phyloP scores from a whole-genome alignment of 2,888 invertebrate species.

The Parochlus steinenii region DNA sequence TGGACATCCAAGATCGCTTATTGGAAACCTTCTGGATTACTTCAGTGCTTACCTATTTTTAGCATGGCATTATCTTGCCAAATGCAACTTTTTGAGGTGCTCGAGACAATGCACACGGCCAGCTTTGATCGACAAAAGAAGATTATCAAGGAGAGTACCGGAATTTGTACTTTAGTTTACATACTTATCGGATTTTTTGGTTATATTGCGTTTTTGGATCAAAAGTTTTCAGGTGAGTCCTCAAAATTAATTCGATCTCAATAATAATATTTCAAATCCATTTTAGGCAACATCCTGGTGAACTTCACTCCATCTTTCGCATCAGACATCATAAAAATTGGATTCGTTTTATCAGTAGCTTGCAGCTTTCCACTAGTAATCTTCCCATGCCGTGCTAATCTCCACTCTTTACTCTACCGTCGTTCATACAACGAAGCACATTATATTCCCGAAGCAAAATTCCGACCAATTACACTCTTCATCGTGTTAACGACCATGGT shows the following conservation, averaged over 20 bases:
- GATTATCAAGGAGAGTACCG: slow-evolving; percentile 75
- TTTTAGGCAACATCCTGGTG: slow-evolving; percentile 75
- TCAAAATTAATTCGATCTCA: no score
- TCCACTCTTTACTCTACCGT: slow-evolving; percentile 77
- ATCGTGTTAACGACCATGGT: slow-evolving; percentile 62
- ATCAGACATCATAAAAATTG: slow-evolving; percentile 82
- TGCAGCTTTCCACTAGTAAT: slow-evolving; percentile 94
- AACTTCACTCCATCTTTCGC: slow-evolving; percentile 66
- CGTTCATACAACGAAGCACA: slow-evolving; percentile 43
- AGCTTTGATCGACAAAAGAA: slow-evolving; percentile 77
- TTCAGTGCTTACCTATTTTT: slow-evolving; percentile 90
- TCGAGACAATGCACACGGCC: slow-evolving; percentile 55
- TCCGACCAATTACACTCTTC: slow-evolving; percentile 63
- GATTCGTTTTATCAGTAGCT: slow-evolving; percentile 86
- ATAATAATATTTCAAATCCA: slow-evolving; percentile 16
- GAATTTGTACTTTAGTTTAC: slow-evolving; percentile 81
- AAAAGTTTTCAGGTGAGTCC: slow-evolving; percentile 61
- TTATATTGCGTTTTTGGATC: slow-evolving; percentile 66
- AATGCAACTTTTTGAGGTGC: slow-evolving; percentile 89
- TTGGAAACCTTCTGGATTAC: slow-evolving; percentile 71
- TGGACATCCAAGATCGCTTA: slow-evolving; percentile 56
- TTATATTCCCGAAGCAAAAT: slow-evolving; percentile 71
- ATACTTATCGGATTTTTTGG: slow-evolving; percentile 86
- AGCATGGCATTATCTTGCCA: slow-evolving; percentile 95
- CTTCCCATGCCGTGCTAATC: slow-evolving; percentile 87